Percentiles rank a stretch among this genome's conserved stretches.
phyloP scores from a whole-genome alignment of 2,888 invertebrate genomes.

The Hemaris fuciformis region DNA sequence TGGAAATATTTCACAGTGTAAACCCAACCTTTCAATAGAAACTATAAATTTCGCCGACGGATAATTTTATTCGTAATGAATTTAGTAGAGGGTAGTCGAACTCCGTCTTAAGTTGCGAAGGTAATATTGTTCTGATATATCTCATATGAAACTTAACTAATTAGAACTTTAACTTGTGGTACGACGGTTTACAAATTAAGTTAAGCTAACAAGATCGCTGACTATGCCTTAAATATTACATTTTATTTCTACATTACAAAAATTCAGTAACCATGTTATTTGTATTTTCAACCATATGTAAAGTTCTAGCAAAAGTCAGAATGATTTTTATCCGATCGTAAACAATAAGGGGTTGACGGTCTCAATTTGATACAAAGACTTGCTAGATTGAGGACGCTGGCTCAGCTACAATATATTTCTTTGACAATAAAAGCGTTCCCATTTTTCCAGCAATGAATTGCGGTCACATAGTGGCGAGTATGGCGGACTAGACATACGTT shows the following conservation, averaged over 20 bases:
- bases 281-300: too few relatives aligned
- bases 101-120: neutral
- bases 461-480: conserved; percentile 53
- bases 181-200: neutral
- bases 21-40: neutral
- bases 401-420: conserved; percentile 45
- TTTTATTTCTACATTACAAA: too few relatives aligned
- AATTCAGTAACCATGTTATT: too few relatives aligned
- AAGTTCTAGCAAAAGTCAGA: conserved; percentile 39
- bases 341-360: conserved; percentile 32
- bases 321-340: conserved; percentile 55
- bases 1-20: neutral
- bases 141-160: conserved; percentile 12
- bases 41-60: neutral
- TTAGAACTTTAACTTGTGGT: conserved; percentile 2
- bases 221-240: neutral
- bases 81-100: neutral
- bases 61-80: neutral
- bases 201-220: neutral
- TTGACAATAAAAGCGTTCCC: conserved; percentile 54
- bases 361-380: conserved; percentile 38
- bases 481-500: conserved; percentile 36
- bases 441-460: conserved; percentile 58
- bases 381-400: conserved; percentile 23
- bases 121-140: neutral